These are phyloP conservation scores for Rhynchophorus ferrugineus DNA, from an alignment of 1,140 invertebrate species.

Conservation along the genomic window DNA sequence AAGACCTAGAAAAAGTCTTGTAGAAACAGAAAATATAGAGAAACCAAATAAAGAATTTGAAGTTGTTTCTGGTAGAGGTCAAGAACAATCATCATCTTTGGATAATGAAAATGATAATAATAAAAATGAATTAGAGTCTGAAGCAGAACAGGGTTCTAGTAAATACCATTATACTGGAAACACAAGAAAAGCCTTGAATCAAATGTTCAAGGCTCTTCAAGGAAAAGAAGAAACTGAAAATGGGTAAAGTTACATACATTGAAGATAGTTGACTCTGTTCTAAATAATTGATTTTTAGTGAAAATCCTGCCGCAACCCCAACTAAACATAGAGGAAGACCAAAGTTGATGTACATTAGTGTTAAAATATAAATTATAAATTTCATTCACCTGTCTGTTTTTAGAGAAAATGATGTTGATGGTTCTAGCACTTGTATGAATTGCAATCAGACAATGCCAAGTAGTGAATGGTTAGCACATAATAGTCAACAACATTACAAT, in stretches of 20 bases:
- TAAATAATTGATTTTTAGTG: too few relatives aligned
- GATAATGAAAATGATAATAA: not conserved
- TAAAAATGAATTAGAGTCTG: not conserved
- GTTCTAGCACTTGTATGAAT: slow-evolving; percentile 13
- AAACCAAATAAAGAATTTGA: not conserved
- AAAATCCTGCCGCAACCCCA: too few relatives aligned
- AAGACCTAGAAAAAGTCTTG: not conserved
- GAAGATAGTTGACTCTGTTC: too few relatives aligned
- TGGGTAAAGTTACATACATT: too few relatives aligned
- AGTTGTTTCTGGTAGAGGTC: not conserved
- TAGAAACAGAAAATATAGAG: not conserved
- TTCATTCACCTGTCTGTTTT: too few relatives aligned
- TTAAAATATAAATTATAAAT: too few relatives aligned
- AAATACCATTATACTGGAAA: not conserved
- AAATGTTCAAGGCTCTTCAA: not conserved
- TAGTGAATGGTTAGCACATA: slow-evolving; percentile 17
- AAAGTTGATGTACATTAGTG: too few relatives aligned
- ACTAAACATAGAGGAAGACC: too few relatives aligned
- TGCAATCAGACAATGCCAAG: slow-evolving; percentile 14
- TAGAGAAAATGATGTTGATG: slow-evolving; percentile 9
- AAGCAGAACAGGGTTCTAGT: not conserved
- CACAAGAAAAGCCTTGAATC: not conserved
- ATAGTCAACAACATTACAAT: slow-evolving; percentile 12
- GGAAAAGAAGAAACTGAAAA: not conserved
- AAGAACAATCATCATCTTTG: not conserved